Conservation (phyloP, 2,888 invertebrate genomes). For the Lithophane socia region DNA sequence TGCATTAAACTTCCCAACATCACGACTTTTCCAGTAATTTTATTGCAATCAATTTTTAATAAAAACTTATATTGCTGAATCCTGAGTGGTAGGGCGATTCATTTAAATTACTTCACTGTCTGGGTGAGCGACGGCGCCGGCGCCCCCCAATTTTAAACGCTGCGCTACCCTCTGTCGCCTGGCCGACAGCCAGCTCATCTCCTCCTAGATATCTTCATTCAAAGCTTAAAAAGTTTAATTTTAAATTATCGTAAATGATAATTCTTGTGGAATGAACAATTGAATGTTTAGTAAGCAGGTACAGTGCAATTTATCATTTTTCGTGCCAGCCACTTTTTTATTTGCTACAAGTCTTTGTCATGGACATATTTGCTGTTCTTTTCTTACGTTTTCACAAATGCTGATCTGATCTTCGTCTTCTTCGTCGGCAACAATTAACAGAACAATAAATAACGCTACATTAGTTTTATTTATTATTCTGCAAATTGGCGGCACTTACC, state of each 20-base stretch:
- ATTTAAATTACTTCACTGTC: conserved; percentile 50
- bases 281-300: conserved; percentile 2
- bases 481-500: conserved; percentile 27
- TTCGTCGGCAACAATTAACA: conserved; percentile 4
- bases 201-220: conserved; percentile 67
- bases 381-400: conserved; percentile 9
- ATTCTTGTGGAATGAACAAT: conserved; percentile 12
- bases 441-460: conserved; percentile 29
- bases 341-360: not conserved
- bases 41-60: no score
- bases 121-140: conserved; percentile 70
- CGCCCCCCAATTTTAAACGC: conserved; percentile 65
- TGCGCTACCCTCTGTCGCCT: conserved; percentile 66
- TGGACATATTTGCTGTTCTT: not conserved
- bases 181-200: conserved; percentile 73
- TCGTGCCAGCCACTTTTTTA: not conserved
- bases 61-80: not conserved
- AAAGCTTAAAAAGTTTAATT: conserved; percentile 59
- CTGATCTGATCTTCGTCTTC: conserved; percentile 5
- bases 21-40: no score
- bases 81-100: conserved; percentile 26
- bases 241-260: conserved; percentile 14
- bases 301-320: conserved; percentile 18
- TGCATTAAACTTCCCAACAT: not conserved
- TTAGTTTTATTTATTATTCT: conserved; percentile 36